Percentiles rank a stretch among this genome's conserved stretches.
phyloP scores from a whole-genome alignment of 2,888 invertebrate genomes.

The Marronus borbonicus region DNA sequence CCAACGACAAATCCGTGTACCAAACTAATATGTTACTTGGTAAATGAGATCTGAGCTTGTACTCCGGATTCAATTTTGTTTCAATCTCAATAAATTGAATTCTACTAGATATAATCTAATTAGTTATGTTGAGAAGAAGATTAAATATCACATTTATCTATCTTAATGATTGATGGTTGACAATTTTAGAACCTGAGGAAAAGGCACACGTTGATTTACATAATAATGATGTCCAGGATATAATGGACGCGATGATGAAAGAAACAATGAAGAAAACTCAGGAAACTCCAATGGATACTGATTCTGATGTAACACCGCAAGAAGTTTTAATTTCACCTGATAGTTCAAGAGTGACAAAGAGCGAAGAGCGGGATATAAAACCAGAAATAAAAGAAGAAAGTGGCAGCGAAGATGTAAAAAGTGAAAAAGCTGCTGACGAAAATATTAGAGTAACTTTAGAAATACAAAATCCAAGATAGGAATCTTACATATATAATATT shows the following conservation, averaged over 20 bases:
- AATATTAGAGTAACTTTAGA: conserved; percentile 58
- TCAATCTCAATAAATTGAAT: no score
- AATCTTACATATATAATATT: conserved; percentile 30
- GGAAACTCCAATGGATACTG: conserved; percentile 59
- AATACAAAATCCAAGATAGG: not conserved
- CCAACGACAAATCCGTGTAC: no score
- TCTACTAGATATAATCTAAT: no score
- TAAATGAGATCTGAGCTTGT: no score
- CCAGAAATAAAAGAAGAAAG: conserved; percentile 58
- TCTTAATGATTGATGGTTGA: no score
- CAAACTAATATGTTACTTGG: no score
- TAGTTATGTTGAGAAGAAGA: no score
- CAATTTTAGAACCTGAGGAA: conserved; percentile 41
- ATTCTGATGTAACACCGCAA: conserved; percentile 62
- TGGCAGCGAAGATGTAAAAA: conserved; percentile 69
- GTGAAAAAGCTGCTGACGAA: conserved; percentile 56
- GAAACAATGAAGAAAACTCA: conserved; percentile 68
- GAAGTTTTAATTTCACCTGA: conserved; percentile 51
- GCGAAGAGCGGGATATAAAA: conserved; percentile 34
- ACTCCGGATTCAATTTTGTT: no score
- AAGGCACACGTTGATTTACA: conserved; percentile 44
- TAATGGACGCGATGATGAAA: conserved; percentile 71
- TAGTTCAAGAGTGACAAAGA: conserved; percentile 50
- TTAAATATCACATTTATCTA: no score
- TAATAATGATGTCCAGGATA: conserved; percentile 66